A percentile compares a stretch with the other conserved stretches of the same genome.
These are phyloP conservation scores for Eristalinus sepulchralis DNA, from an alignment of 2,888 invertebrate species.

Conservation along the genomic window DNA sequence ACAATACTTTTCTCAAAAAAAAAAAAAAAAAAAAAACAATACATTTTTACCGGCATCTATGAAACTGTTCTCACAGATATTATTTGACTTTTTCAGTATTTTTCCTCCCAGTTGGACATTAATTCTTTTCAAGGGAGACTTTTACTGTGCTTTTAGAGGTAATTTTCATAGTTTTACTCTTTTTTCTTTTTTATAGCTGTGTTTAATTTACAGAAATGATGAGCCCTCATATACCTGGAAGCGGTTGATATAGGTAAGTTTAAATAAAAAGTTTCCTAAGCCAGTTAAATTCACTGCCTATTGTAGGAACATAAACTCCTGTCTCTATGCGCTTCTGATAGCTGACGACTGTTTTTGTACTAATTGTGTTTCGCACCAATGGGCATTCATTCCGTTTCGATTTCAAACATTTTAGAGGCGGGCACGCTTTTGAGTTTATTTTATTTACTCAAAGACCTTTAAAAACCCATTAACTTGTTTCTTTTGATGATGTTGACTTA, in stretches of 20 bases:
- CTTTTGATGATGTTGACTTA: too few relatives aligned
- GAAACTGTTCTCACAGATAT: neutral
- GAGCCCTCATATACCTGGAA: neutral
- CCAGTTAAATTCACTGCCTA: too few relatives aligned
- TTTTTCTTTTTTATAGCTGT: neutral
- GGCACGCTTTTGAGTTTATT: too few relatives aligned
- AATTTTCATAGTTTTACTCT: neutral
- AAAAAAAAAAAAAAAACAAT: neutral
- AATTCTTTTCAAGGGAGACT: neutral
- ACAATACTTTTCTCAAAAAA: neutral
- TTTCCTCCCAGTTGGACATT: neutral
- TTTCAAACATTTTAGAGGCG: too few relatives aligned
- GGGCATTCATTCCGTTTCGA: too few relatives aligned
- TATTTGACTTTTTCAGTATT: neutral
- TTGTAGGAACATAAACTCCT: too few relatives aligned
- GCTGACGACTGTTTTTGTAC: too few relatives aligned
- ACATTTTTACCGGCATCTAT: neutral
- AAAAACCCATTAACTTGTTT: too few relatives aligned
- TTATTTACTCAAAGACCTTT: too few relatives aligned
- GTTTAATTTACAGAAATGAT: neutral
- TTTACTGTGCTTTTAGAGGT: neutral
- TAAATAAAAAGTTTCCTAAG: too few relatives aligned
- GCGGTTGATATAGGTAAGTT: neutral
- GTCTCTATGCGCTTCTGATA: too few relatives aligned
- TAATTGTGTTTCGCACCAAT: too few relatives aligned